Evolutionary conservation across 2,888 invertebrate genomes (phyloP), one percentile per base, ranked within the genome.

Genomic region (Caenorhabditis angaria): DNA sequence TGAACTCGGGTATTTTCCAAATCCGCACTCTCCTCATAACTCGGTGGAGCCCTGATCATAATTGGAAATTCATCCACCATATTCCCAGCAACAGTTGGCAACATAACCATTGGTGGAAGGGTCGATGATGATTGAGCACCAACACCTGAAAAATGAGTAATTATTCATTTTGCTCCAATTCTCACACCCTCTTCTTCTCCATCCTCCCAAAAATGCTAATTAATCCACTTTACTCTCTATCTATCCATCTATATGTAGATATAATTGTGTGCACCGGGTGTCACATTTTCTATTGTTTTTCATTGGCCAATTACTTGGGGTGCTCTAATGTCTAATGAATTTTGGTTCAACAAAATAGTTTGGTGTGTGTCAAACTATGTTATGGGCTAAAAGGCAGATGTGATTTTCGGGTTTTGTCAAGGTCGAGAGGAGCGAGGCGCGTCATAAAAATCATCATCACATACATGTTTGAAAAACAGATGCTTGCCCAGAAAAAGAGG

Each of bases 201-300:
- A 51, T 4, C 25, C 27, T 18, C 5, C 54, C 12, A 53, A 35
- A 55, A 56, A 61, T 56, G 53, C 66, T 66, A 71, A 71, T 71
- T 71, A 66, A 64, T 66, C 71, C 66, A 71, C 66, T 71, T 56
- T 71, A 63, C 65, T n/a, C n/a, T n/a, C n/a, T 57, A 65, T 65
- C 22, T 51, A 51, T 51, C 51, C 51, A 41, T 51, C 18, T 51
- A 51, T 51, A 51, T 51, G 24, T 51, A 51, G 22, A 51, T 56
- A 63, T 71, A 71, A 71, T 71, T 71, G 66, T 41, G 41, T 41
- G 41, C 41, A 41, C 41, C 61, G 71, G 66, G 71, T 71, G 71
- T 71, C 71, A 71, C 63, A 58, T 70, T 57, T 55, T 56, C 71
- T 63, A 71, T 71, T 71, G 71, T 71, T 71, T 65, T 41, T n/a